Conservation (phyloP, 2,113 vertebrate species). For the Platysteira castanea region DNA sequence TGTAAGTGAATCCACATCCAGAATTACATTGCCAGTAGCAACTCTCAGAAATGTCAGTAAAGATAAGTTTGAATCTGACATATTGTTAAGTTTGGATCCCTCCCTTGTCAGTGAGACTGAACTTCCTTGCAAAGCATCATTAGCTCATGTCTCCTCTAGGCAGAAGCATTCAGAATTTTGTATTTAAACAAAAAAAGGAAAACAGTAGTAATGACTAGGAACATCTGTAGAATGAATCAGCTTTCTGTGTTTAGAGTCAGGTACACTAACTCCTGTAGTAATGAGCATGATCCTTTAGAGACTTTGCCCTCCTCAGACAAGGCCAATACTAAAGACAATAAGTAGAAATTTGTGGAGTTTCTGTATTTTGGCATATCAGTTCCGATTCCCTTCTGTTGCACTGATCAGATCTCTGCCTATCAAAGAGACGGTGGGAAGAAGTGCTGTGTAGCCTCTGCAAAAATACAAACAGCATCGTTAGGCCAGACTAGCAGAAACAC, state of each 20-base stretch:
- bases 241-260: background rate
- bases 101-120: background rate
- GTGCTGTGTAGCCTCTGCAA: background rate
- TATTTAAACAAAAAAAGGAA: background rate
- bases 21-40: conserved; percentile 7
- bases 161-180: background rate
- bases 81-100: conserved; percentile 15
- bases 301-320: background rate
- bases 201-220: background rate
- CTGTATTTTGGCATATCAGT: background rate
- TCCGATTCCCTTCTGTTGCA: background rate
- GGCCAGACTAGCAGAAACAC: background rate
- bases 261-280: background rate
- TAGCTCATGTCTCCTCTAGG: conserved; percentile 2
- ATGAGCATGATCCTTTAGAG: background rate
- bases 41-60: background rate
- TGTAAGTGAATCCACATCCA: background rate
- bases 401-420: background rate
- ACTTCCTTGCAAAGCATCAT: conserved; percentile 19
- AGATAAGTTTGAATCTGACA: conserved; percentile 36
- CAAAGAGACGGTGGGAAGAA: background rate
- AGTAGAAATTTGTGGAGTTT: background rate
- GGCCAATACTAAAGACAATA: background rate
- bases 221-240: background rate
- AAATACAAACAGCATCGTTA: background rate